Evolutionary conservation across 2,797 vertebrate genomes (phyloP).

Genomic region (Sebastes hubbsi): DNA sequence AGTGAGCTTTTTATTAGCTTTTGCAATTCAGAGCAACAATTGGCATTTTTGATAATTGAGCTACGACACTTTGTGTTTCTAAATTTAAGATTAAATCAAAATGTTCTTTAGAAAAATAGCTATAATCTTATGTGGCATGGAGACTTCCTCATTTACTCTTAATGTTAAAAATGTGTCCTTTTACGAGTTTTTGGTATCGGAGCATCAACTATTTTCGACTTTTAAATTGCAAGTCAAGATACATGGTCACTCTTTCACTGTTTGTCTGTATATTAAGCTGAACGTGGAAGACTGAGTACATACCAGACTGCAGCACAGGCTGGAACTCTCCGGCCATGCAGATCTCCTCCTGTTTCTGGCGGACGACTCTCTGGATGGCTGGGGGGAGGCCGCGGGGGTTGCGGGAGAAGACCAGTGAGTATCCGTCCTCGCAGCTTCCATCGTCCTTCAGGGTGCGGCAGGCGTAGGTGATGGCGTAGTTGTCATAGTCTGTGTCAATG

Average conservation of each 20-base stretch:
- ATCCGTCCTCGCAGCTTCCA: slow-evolving; percentile 90
- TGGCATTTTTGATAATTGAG: no score
- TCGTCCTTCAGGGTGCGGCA: slow-evolving; percentile 90
- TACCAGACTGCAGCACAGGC: slow-evolving; percentile 91
- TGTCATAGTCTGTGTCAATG: slow-evolving; percentile 93
- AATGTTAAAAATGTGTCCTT: neutral
- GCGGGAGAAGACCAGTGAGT: slow-evolving; percentile 90
- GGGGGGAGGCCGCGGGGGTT: slow-evolving; percentile 89
- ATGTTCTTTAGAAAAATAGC: neutral
- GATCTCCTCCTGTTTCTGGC: slow-evolving; percentile 91
- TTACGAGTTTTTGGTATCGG: neutral
- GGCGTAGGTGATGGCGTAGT: slow-evolving; percentile 92
- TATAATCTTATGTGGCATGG: neutral
- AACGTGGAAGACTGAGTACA: neutral
- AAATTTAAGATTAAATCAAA: neutral
- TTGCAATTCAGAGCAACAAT: neutral
- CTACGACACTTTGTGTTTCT: neutral
- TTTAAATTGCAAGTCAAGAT: neutral
- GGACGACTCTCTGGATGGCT: slow-evolving; percentile 87
- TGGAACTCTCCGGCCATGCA: slow-evolving; percentile 92
- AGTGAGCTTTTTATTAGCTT: neutral
- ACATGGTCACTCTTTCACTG: neutral
- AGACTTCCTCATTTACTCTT: neutral
- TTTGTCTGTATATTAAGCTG: neutral
- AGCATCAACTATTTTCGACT: neutral